Evolutionary conservation across 2,113 vertebrate genomes (phyloP).

Genomic region (Pogona vitticeps): DNA sequence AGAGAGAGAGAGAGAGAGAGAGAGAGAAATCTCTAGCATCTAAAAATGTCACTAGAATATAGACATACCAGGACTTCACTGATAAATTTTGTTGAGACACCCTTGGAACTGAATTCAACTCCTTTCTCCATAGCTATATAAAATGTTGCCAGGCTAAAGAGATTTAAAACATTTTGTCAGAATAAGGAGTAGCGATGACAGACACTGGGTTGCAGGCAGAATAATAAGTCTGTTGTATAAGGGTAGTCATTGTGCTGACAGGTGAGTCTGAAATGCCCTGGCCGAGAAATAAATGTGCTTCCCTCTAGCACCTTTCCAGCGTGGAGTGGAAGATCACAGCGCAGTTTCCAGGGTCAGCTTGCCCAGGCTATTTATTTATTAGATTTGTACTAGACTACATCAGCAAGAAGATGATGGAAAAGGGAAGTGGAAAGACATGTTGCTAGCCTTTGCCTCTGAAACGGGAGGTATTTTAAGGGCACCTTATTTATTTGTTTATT

Average conservation of each 20-base stretch:
- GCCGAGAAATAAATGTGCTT: slow-evolving; percentile 20
- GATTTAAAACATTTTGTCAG: slow-evolving; percentile 72
- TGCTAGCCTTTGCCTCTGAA: background rate
- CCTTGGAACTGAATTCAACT: slow-evolving; percentile 63
- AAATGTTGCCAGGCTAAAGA: slow-evolving; percentile 61
- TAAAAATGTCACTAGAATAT: slow-evolving; percentile 68
- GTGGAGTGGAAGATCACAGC: background rate
- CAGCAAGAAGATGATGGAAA: background rate
- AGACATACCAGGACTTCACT: slow-evolving; percentile 63
- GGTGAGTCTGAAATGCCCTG: slow-evolving; percentile 10
- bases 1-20: background rate
- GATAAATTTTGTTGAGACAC: slow-evolving; percentile 68
- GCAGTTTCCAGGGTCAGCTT: background rate
- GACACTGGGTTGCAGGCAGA: slow-evolving; percentile 53
- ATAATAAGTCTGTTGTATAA: slow-evolving; percentile 51
- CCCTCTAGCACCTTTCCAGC: slow-evolving; percentile 8
- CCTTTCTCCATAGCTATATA: slow-evolving; percentile 48
- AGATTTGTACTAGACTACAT: too few species aligned
- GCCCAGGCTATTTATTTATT: background rate
- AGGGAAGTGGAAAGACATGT: background rate
- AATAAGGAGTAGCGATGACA: slow-evolving; percentile 67
- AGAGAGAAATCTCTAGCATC: slow-evolving; percentile 57
- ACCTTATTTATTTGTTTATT: too few species aligned
- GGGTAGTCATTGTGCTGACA: slow-evolving; percentile 28
- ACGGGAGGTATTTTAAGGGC: background rate